A percentile compares a stretch with the other conserved stretches of the same genome.
Evolutionary conservation across 2,113 vertebrate genomes (phyloP).

Genomic region (Cricetomys ansorgei): DNA sequence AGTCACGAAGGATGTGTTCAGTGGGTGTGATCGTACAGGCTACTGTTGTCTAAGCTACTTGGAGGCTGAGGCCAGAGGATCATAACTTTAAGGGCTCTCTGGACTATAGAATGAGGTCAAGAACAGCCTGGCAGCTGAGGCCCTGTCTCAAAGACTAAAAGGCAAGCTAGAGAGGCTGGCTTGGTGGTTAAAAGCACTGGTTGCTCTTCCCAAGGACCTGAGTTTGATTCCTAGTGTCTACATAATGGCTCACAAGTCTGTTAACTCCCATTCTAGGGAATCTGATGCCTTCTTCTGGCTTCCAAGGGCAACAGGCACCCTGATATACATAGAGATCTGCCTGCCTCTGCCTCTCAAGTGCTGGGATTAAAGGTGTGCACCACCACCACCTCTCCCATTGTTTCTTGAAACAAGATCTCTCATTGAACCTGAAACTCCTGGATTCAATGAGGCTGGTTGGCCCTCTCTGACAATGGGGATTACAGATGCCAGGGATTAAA

Average conservation of each 20-base stretch:
- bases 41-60: neutral
- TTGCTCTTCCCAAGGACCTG: neutral
- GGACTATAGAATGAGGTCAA: neutral
- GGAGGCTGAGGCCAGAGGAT: neutral
- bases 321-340: no score
- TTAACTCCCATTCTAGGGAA: neutral
- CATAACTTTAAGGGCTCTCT: neutral
- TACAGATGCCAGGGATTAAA: neutral
- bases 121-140: neutral
- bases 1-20: neutral
- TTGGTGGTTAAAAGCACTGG: neutral
- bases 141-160: neutral
- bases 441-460: neutral
- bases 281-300: neutral
- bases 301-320: neutral
- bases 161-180: neutral
- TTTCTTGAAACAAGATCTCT: neutral
- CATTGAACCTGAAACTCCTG: neutral
- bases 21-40: neutral
- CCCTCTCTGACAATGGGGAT: neutral
- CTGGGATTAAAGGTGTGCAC: no score
- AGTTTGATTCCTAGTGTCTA: neutral
- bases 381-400: no score
- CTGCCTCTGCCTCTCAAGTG: no score
- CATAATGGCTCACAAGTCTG: neutral